Percentiles rank a stretch among this genome's conserved stretches.
Conservation (phyloP, 2,113 vertebrate genomes). For the Oncorhynchus tshawytscha region DNA sequence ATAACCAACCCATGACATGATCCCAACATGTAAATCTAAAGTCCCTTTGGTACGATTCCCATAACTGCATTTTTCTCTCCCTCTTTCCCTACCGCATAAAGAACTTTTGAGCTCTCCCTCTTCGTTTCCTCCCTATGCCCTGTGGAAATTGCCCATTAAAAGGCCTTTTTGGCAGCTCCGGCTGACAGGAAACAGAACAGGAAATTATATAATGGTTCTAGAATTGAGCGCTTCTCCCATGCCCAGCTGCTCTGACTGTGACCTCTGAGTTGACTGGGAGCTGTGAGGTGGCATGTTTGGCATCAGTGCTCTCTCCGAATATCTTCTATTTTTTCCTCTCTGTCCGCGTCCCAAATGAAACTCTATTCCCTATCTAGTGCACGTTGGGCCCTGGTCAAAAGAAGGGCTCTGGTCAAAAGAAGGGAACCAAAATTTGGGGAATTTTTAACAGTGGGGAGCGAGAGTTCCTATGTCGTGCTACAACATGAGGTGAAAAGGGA, state of each 20-base stretch:
- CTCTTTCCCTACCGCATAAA: slow-evolving; percentile 35
- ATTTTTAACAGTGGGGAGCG: not conserved
- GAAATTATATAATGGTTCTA: slow-evolving; percentile 80
- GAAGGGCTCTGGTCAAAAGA: too few relatives aligned
- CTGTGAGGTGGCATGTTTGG: slow-evolving; percentile 27
- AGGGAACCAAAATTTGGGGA: too few relatives aligned
- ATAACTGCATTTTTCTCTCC: slow-evolving; percentile 74
- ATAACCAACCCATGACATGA: not conserved
- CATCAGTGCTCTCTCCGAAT: slow-evolving; percentile 6
- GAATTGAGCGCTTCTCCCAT: slow-evolving; percentile 70
- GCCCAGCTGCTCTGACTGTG: slow-evolving; percentile 72
- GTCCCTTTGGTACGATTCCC: slow-evolving; percentile 83
- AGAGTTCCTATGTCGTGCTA: slow-evolving; percentile 2
- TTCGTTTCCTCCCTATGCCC: slow-evolving; percentile 63
- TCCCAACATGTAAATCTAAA: slow-evolving; percentile 63
- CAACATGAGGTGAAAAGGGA: not conserved
- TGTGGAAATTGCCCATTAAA: slow-evolving; percentile 77
- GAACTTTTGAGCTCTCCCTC: slow-evolving; percentile 40
- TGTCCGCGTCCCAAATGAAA: too few relatives aligned
- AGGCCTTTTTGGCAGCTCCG: slow-evolving; percentile 73
- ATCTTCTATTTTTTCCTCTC: too few relatives aligned
- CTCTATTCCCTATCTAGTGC: too few relatives aligned
- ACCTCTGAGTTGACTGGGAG: slow-evolving; percentile 49
- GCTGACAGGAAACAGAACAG: slow-evolving; percentile 79
- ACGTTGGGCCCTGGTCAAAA: too few relatives aligned